phyloP scores from a whole-genome alignment of 2,113 vertebrate genomes.

The Semicossyphus pulcher region DNA sequence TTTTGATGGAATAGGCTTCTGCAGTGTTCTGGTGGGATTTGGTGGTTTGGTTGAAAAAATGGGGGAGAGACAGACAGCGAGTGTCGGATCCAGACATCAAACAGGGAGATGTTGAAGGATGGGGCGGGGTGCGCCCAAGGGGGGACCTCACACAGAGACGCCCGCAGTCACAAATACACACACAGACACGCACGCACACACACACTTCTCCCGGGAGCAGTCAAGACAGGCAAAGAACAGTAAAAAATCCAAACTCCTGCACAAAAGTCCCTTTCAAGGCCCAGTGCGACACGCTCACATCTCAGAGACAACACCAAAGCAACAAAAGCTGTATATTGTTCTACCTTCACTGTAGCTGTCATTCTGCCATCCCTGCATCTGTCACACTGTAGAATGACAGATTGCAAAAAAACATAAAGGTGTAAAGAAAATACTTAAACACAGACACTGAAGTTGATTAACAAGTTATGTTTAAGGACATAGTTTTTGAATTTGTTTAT shows the following conservation, averaged over 20 bases:
- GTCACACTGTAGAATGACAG: not conserved
- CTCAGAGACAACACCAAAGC: not conserved
- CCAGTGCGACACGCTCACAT: slow-evolving; percentile 1
- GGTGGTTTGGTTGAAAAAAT: slow-evolving; percentile 43
- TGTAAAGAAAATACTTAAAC: not conserved
- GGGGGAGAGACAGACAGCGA: slow-evolving; percentile 47
- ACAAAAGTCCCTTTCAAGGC: slow-evolving; percentile 20
- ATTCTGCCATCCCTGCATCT: not conserved
- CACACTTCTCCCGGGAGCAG: slow-evolving; percentile 1
- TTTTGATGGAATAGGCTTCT: slow-evolving; percentile 44
- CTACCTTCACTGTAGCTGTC: slow-evolving; percentile 8
- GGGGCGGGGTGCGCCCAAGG: slow-evolving; percentile 31
- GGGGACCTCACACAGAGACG: slow-evolving; percentile 30
- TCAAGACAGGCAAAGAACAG: slow-evolving; percentile 4
- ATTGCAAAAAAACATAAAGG: not conserved
- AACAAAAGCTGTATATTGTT: not conserved
- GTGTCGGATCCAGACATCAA: slow-evolving; percentile 70
- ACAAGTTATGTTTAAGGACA: not conserved
- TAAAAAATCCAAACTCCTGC: slow-evolving; percentile 22
- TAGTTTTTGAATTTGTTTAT: not conserved
- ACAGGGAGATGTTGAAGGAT: slow-evolving; percentile 59
- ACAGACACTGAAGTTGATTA: not conserved
- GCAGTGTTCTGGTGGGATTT: slow-evolving; percentile 54
- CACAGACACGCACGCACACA: not conserved
- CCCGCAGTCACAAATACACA: not conserved